phyloP scores from a whole-genome alignment of 2,797 vertebrate genomes.

The Acridotheres tristis region DNA sequence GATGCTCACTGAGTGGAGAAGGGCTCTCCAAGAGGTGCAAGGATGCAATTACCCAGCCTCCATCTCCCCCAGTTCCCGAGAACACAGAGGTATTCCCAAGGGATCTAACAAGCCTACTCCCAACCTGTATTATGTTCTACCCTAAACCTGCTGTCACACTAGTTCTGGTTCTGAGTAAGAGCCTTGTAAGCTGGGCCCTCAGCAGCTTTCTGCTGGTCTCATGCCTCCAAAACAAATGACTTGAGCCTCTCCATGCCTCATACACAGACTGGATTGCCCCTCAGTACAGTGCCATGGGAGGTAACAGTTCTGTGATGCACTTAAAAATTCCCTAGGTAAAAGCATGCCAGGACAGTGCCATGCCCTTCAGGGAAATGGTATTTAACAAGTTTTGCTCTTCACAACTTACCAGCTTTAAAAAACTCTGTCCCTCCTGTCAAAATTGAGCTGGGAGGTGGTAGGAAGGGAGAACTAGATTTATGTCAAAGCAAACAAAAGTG shows the following conservation, averaged over 20 bases:
- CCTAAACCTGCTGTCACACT: background rate
- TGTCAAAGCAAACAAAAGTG: background rate
- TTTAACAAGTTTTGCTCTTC: background rate
- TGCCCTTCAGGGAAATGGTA: background rate
- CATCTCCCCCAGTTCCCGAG: background rate
- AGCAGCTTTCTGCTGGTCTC: background rate
- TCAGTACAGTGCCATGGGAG: background rate
- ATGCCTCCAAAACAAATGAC: rapidly evolving
- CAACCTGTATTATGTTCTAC: background rate
- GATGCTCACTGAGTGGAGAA: rapidly evolving
- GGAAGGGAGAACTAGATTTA: background rate
- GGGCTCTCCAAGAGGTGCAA: background rate
- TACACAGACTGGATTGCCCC: too few species aligned
- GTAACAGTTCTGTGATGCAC: background rate
- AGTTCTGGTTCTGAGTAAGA: background rate
- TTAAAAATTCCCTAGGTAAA: background rate
- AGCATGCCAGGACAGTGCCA: background rate
- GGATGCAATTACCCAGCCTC: background rate
- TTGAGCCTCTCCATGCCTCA: background rate
- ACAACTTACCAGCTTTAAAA: background rate
- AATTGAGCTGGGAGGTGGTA: background rate
- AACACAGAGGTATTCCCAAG: background rate
- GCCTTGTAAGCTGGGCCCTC: background rate
- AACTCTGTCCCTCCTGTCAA: background rate
- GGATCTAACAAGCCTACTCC: background rate